Base-by-base conservation (phyloP, 2,888 invertebrate genomes). In the Nowickia ferox region DNA sequence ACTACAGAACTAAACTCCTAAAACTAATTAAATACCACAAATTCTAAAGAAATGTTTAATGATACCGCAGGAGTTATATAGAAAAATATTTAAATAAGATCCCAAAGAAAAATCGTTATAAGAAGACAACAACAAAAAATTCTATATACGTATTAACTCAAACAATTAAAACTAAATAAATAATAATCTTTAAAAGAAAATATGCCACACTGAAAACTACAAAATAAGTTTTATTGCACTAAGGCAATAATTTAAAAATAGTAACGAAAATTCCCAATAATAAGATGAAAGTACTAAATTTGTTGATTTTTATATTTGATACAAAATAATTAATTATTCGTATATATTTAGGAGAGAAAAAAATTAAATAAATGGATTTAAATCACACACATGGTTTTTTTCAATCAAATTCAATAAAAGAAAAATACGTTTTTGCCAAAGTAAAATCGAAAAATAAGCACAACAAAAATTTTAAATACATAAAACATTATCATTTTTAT, bases 301-400 rank as follows among this genome's bases (percentile, higher is more conserved):
- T 93, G 92, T 93, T 92, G 92, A 92, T 93, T 92, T 93, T 92
- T 93, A 93, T 92, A 92, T 92, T 92, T 92, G 92, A 93, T 92
- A 92, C 93, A 92, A 92, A 81, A 90, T 91, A 84, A 87, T 78
- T 81, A 86, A 87, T 78, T 81, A 86, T 87, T 87, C 77, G 71
- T 86, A 87, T 80, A 83, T 84, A 80, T 83, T 79, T 84, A 84
- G 78, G 77, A 86, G 10, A 81, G 59, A 55, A 42, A 66, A 79
- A 77, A 38, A 57, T 19, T 61, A 46, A 76, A 63, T 4, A 38
- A 22, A 55, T 44, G 40, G 57, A 72, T 38, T 66, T 61, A 66
- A 66, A 44, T 13, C 63, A 74, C 46, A 51, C 22, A 22, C 22
- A 75, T 40, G 22, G 51, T 9, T 57, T 76, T 76, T 61, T 40